Evolutionary conservation across 2,797 vertebrate species (phyloP).

Genomic region (Danio tinwini): DNA sequence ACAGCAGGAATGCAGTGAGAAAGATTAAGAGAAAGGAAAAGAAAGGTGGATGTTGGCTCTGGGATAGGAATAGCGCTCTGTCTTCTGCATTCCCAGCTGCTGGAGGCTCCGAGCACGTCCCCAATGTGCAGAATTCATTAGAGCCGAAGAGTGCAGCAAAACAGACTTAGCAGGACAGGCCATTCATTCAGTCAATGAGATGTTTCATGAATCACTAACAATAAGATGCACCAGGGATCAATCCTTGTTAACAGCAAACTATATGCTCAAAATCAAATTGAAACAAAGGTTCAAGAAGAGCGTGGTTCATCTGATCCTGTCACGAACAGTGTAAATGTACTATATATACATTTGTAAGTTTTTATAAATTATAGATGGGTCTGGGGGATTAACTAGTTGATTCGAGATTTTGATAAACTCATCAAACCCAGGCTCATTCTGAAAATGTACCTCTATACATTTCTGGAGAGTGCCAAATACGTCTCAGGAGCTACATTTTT

Average conservation of each 20-base stretch:
- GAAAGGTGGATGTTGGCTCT: conserved; percentile 63
- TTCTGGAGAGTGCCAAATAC: too few species aligned
- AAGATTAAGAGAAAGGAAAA: conserved; percentile 57
- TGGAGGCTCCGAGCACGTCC: conserved; percentile 50
- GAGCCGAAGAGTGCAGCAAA: conserved; percentile 45
- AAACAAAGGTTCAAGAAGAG: background rate
- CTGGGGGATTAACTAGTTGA: background rate
- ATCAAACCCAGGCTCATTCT: too few species aligned
- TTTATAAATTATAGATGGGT: background rate
- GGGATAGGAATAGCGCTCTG: conserved; percentile 68
- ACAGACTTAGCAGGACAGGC: conserved; percentile 22
- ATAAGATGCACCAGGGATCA: conserved; percentile 10
- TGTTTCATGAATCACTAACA: conserved; percentile 38
- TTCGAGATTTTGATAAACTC: background rate
- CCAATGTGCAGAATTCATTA: conserved; percentile 78
- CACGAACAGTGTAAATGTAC: background rate
- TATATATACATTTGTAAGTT: too few species aligned
- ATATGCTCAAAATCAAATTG: background rate
- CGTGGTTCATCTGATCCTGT: conserved; percentile 6
- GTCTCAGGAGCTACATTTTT: too few species aligned
- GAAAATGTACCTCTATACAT: too few species aligned
- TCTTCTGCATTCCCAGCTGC: conserved; percentile 53
- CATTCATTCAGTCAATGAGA: conserved; percentile 44
- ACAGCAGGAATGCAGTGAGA: conserved; percentile 66
- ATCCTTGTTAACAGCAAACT: conserved; percentile 24